Evolutionary conservation across 2,797 vertebrate species (phyloP).

Genomic region (Nannoperca obscura): DNA sequence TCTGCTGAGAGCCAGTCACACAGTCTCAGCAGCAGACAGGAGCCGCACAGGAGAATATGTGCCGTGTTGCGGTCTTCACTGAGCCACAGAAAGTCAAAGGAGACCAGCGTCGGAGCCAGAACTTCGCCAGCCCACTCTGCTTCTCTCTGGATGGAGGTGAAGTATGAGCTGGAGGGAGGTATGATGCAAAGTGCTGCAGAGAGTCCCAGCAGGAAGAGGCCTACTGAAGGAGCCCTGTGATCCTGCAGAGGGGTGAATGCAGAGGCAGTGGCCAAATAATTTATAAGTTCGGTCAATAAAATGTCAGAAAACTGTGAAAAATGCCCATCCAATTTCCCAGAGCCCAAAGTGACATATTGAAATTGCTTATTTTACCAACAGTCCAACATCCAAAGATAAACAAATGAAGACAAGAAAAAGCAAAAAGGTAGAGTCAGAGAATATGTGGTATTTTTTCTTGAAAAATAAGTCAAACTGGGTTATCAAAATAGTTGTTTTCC

Average conservation of each 20-base stretch:
- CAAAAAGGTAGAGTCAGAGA: background rate
- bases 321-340: background rate
- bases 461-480: background rate
- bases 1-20: constrained; percentile 81
- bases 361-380: background rate
- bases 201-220: constrained; percentile 79
- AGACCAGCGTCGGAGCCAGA: constrained; percentile 77
- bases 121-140: constrained; percentile 77
- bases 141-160: constrained; percentile 73
- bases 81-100: constrained; percentile 86
- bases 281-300: background rate
- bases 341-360: background rate
- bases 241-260: constrained; percentile 67
- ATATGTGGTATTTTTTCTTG: too few relatives aligned
- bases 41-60: constrained; percentile 78
- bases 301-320: background rate
- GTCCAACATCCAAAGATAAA: background rate
- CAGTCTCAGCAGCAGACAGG: constrained; percentile 76
- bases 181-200: constrained; percentile 73
- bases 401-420: background rate
- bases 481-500: background rate
- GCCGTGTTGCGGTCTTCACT: constrained; percentile 84
- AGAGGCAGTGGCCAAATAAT: background rate
- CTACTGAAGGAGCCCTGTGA: constrained; percentile 84
- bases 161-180: constrained; percentile 48